phyloP scores from a whole-genome alignment of 2,888 invertebrate genomes.

The Epistrophe grossulariae region DNA sequence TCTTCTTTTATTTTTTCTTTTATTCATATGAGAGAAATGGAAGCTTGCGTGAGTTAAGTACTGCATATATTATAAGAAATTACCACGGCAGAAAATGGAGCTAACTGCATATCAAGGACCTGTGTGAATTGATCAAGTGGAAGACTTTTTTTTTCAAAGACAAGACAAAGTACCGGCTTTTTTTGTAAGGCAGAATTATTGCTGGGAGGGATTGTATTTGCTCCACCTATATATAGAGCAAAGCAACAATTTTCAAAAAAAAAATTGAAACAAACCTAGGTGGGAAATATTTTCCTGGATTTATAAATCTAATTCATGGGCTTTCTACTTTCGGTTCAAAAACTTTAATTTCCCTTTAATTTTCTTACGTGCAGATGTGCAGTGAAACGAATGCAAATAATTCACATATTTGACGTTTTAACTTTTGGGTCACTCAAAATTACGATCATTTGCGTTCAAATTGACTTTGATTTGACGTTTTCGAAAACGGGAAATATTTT shows the following conservation, averaged over 20 bases:
- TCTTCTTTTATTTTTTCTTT: not conserved
- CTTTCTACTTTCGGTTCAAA: too few species aligned
- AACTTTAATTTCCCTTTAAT: too few species aligned
- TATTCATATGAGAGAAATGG: conserved; percentile 7
- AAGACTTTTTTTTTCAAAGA: not conserved
- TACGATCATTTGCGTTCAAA: too few species aligned
- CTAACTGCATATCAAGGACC: conserved; percentile 44
- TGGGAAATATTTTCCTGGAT: not conserved
- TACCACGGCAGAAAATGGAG: conserved; percentile 23
- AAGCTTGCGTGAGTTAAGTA: conserved; percentile 24
- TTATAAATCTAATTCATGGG: not conserved
- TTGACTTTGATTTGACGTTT: too few species aligned
- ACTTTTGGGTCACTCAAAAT: too few species aligned
- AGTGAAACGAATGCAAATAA: too few species aligned
- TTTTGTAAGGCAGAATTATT: not conserved
- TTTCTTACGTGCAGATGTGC: too few species aligned
- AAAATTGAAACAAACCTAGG: not conserved
- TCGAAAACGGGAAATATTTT: too few species aligned
- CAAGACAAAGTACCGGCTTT: not conserved
- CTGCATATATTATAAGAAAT: conserved; percentile 10
- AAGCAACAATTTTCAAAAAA: not conserved
- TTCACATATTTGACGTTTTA: too few species aligned
- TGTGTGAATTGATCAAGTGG: conserved; percentile 21
- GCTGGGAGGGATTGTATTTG: not conserved
- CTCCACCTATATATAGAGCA: not conserved